phyloP scores from a whole-genome alignment of 2,797 vertebrate genomes.

The Acomys russatus region DNA sequence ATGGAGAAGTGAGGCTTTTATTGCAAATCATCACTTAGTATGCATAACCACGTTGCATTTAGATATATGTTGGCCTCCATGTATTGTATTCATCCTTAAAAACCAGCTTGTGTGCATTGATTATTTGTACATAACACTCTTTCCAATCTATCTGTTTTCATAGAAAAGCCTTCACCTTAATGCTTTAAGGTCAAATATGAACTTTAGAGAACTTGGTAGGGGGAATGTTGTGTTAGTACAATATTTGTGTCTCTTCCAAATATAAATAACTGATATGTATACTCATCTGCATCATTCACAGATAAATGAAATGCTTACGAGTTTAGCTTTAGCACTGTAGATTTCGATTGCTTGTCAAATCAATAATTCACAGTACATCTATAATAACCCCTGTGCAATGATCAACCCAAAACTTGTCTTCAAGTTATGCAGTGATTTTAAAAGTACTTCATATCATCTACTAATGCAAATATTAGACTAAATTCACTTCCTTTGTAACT shows the following conservation, averaged over 20 bases:
- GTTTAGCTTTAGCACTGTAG: slow-evolving; percentile 71
- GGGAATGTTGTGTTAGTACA: slow-evolving; percentile 47
- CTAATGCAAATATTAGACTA: slow-evolving; percentile 72
- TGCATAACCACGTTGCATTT: not conserved
- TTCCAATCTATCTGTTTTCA: not conserved
- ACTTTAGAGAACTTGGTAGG: slow-evolving; percentile 30
- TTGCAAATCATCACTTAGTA: slow-evolving; percentile 28
- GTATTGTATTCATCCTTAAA: slow-evolving; percentile 4
- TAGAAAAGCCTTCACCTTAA: slow-evolving; percentile 13
- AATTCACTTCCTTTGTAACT: slow-evolving; percentile 76
- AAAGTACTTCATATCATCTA: slow-evolving; percentile 74
- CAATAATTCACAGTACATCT: slow-evolving; percentile 75
- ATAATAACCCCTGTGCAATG: slow-evolving; percentile 75
- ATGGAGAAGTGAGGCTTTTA: not conserved
- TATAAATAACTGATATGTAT: slow-evolving; percentile 23
- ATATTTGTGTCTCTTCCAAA: slow-evolving; percentile 58
- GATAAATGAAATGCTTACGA: slow-evolving; percentile 70
- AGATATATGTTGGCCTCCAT: not conserved
- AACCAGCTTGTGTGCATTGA: not conserved
- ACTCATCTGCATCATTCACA: slow-evolving; percentile 30
- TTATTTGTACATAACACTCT: slow-evolving; percentile 4
- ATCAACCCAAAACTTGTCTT: slow-evolving; percentile 63
- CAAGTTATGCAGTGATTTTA: slow-evolving; percentile 72
- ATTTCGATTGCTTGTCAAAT: slow-evolving; percentile 73
- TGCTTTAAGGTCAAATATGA: slow-evolving; percentile 17